Evolutionary conservation across 2,113 vertebrate genomes (phyloP).

Genomic region (Trogon melanurus): DNA sequence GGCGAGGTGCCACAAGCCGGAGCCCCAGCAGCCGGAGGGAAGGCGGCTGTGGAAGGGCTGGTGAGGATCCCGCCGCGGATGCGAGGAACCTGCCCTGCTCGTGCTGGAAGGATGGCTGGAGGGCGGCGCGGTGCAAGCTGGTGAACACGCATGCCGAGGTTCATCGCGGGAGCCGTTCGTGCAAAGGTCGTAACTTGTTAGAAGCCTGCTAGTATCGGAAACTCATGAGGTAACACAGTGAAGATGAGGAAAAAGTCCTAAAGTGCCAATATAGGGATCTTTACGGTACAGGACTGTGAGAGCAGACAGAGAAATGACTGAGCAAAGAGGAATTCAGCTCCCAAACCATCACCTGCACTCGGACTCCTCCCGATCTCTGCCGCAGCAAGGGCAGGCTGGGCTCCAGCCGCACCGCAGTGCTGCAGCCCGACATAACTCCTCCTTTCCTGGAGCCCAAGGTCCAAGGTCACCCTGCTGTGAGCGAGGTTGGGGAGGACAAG

Average conservation of each 20-base stretch:
- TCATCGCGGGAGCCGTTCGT: background rate
- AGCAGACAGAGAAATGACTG: background rate
- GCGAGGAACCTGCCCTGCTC: background rate
- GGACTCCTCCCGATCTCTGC: fast-evolving
- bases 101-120: background rate
- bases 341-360: background rate
- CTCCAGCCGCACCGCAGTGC: fast-evolving
- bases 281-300: background rate
- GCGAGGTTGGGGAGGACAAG: background rate
- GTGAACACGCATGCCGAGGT: background rate
- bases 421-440: fast-evolving
- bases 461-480: background rate
- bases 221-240: background rate
- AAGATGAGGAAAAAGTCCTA: background rate
- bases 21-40: too few relatives aligned
- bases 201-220: background rate
- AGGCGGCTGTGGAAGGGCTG: background rate
- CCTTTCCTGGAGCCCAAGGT: background rate
- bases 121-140: fast-evolving
- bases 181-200: background rate
- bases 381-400: background rate
- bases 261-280: constrained; percentile 14
- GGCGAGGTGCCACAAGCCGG: background rate
- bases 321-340: constrained; percentile 8
- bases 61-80: background rate